Base-by-base conservation (phyloP, 2,888 invertebrate genomes). In the Pristionchus exspectatus region DNA sequence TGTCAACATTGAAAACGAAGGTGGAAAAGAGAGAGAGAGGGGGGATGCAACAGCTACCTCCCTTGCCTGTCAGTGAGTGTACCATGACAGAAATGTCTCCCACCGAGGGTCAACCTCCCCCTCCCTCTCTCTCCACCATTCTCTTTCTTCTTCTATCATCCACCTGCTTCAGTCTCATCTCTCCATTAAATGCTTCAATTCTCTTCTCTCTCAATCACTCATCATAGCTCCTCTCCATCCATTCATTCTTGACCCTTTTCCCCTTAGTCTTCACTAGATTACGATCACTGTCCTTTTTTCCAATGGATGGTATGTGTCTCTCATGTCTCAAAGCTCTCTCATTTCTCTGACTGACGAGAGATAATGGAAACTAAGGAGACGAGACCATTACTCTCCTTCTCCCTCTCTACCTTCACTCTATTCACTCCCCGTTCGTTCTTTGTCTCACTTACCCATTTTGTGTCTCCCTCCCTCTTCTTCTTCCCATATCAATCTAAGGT, bases 81-180 rank as follows among this genome's bases (percentile, higher is more conserved):
- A 38, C 69, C 38, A 38, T 77, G 77, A 77, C 77, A 77, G 77
- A 77, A 77, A 77, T 77, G 77, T 77, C 77, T 77, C 77, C 77
- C 44, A 24, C 77, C 77, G 77, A 44, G 77, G 77, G 77, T 77
- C 77, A 77, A 24, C 44, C 72, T 56, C 56, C 12, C 44, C 24
- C 21, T 44, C 30, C 16, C 30, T 69, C 12, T 14, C 69, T 27
- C 27, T 69, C 69, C 10, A 7, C 27, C 24, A 12, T 44, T 84
- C 56, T 18, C 59, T 59, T 44, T 84, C 84, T 59, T 44, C 38
- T 56, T n/a, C 59, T 27, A 12, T 59, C 84, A 30, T 56, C 84
- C 54, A 54, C 59, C 59, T 84, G 84, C 54, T 84, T 84, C 84
- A 44, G n/a, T 69, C 69, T 81, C 81, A 24, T 54, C 54, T 84